A percentile compares a stretch with the other conserved stretches of the same genome.
Evolutionary conservation across 2,888 invertebrate species (phyloP).

Genomic region (Archips xylosteana): DNA sequence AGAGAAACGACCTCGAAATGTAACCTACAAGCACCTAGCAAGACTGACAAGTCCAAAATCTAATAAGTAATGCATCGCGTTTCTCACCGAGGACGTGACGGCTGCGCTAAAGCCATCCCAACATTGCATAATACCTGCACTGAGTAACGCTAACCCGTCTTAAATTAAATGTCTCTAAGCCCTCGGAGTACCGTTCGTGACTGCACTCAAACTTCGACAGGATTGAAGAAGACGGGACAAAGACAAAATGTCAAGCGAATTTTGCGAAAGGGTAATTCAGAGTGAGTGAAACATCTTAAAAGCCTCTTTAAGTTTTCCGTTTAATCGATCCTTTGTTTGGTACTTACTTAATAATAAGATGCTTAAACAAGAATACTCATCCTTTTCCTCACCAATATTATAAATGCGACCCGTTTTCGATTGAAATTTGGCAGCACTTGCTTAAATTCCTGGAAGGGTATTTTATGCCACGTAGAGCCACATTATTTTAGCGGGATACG

Average conservation of each 20-base stretch:
- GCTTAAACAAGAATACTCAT: constrained; percentile 23
- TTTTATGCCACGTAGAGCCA: no score
- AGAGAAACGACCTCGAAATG: constrained; percentile 24
- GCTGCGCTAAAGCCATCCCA: neutral
- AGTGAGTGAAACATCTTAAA: constrained; percentile 41
- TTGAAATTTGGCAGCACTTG: neutral
- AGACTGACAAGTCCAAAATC: constrained; percentile 24
- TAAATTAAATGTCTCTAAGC: constrained; percentile 13
- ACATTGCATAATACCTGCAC: constrained; percentile 9
- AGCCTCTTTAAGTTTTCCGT: constrained; percentile 46
- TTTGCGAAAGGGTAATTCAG: constrained; percentile 40
- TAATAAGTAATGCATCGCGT: constrained; percentile 17
- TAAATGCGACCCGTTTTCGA: neutral
- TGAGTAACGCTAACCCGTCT: neutral
- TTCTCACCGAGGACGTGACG: neutral
- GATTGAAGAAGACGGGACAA: constrained; percentile 34
- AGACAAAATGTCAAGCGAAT: constrained; percentile 34
- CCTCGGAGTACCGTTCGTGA: constrained; percentile 3
- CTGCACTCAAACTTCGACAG: constrained; percentile 32
- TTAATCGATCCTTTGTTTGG: constrained; percentile 48
- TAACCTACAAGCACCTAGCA: constrained; percentile 26
- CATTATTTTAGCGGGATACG: no score
- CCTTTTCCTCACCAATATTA: constrained; percentile 1
- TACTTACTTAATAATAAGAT: constrained; percentile 43
- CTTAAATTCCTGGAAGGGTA: neutral